These are phyloP conservation scores for Nomada lathburiana DNA, from an alignment of 2,888 invertebrate genomes.

Conservation along the genomic window DNA sequence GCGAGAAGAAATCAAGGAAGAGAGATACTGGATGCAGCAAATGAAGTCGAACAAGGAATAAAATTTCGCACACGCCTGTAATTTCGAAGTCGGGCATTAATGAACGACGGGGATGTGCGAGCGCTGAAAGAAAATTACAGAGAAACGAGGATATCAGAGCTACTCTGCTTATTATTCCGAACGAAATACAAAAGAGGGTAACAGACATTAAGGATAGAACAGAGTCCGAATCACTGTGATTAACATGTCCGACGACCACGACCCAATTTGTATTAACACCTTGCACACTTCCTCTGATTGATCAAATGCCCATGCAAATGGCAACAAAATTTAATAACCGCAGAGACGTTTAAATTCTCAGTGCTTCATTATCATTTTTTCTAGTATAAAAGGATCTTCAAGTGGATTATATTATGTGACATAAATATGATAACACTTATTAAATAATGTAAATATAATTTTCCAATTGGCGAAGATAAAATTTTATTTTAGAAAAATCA, in stretches of 20 bases:
- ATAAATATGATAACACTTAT: too few relatives aligned
- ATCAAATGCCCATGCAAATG: background rate
- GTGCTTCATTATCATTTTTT: too few relatives aligned
- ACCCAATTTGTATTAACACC: slow-evolving; percentile 37
- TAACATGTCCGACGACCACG: slow-evolving; percentile 2
- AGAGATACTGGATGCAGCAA: background rate
- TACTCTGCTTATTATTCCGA: slow-evolving; percentile 45
- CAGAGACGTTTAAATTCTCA: too few relatives aligned
- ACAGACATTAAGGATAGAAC: slow-evolving; percentile 28
- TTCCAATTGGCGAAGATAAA: too few relatives aligned
- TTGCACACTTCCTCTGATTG: slow-evolving; percentile 3
- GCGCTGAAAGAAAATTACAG: slow-evolving; percentile 49
- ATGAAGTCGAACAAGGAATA: background rate
- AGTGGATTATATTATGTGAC: too few relatives aligned
- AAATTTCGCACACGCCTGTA: slow-evolving; percentile 36
- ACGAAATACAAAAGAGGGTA: slow-evolving; percentile 9
- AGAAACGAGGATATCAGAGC: slow-evolving; percentile 16
- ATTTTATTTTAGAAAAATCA: too few relatives aligned
- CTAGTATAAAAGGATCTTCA: too few relatives aligned
- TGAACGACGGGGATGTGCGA: slow-evolving; percentile 27
- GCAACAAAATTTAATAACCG: too few relatives aligned
- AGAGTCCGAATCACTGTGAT: slow-evolving; percentile 33
- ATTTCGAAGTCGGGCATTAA: slow-evolving; percentile 40
- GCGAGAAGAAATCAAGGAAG: background rate
- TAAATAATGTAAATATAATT: too few relatives aligned